Evolutionary conservation across 1,140 invertebrate genomes (phyloP), one percentile per base, ranked within the genome.

Genomic region (Drosophila cardini): DNA sequence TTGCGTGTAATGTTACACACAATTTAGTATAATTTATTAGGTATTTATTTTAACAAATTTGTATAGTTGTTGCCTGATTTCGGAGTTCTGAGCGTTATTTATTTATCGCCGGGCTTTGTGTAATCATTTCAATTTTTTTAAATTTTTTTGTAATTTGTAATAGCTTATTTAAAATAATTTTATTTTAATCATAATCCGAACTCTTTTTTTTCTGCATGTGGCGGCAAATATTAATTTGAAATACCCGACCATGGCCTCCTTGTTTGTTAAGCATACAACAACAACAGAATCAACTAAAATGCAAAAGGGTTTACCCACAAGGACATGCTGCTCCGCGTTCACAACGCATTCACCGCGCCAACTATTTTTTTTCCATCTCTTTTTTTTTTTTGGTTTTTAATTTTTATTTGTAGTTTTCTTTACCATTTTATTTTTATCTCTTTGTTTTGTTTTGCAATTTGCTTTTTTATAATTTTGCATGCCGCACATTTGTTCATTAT

Each of bases 271-370:
- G 73, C 73, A 43, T 57, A 68, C 73, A 57, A 60, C 57, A 72
- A 74, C 72, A 74, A 83, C 61, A 72, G 62, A 40, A 83, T 70
- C 10, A 26, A 26, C 21, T 26, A 26, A 26, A 26, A 26, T 26
- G 21, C 21, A n/a, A 74, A 65, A 75, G 60, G 64, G 65, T 58
- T 65, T 65, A 83, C 48, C 69, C 62, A 76, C 71, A 80, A 83
- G 76, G 76, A 90, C 74, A 80, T 72, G 60, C 60, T 67, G 52
- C 56, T 72, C 58, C 55, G 63, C 76, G 72, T 76, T 78, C 61
- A 65, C 46, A 76, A 60, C 63, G 48, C 30, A 69, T 26, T 26
- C 67, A 56, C 15, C 30, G 40, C 38, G 46, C 18, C 36, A 52
- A 58, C 42, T 72, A 60, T 9, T 43, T 63, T 57, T 15, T 76